Base-by-base conservation (phyloP, 2,888 invertebrate species). In the Anorthoa munda region DNA sequence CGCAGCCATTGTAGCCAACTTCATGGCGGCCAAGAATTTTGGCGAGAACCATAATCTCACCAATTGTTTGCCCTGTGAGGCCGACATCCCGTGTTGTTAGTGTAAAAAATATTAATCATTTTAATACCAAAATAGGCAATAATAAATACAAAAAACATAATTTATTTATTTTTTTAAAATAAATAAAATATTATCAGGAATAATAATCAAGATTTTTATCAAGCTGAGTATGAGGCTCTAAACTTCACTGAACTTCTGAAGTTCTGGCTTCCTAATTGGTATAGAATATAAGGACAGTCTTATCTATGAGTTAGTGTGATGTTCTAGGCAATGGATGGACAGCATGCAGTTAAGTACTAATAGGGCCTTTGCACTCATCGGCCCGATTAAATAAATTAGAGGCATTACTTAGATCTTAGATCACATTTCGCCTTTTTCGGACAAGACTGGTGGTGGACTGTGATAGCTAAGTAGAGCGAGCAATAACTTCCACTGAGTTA, bases 401-500 rank as follows among this genome's bases (percentile, higher is more conserved):
- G 11, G 26, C 5, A 53, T 46, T 60, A 55, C 23, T 55, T 31
- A 26, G 21, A 59, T 71, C 23, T 55, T 31, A 26, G 21, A 59
- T 71, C 21, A 45, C 18, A 4, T 26, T 39, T 18, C 9, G 12
- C 21, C 39, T 53, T 72, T 60, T 79, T 60, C 26, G 18, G 56
- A 46, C 63, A 79, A 51, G 13, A 31, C 4, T 51, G 9, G 12
- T 59, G 51, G 58, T 70, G 13, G 26, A 55, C 26, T n/a, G 31
- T 18, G 48, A 26, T 21, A 39, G 31, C 18, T 45, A 56, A 63
- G 51, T 53, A 5, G 21, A 51, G 51, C 26, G 51, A 56, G 58
- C 58, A 64, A 26, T 75, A 48, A 74, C 50, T 80, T 51, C 2
- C 31, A 31, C 21, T 50, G 53, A 50, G 64, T 59, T 60, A 56